Evolutionary conservation across 2,888 invertebrate species (phyloP).

Genomic region (Myopa testacea): DNA sequence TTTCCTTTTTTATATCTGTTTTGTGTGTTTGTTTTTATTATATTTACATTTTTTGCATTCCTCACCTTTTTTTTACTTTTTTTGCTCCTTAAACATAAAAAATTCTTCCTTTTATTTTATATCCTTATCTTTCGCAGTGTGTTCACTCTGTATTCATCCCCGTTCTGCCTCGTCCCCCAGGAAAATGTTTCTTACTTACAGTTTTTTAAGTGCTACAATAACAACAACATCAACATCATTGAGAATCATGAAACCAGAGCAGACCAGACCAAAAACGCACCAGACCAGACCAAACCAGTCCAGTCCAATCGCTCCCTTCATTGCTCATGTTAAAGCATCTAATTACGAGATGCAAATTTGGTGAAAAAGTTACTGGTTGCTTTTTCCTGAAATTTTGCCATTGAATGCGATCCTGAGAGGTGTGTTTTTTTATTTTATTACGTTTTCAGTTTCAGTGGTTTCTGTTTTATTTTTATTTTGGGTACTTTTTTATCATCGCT

Average conservation of each 20-base stretch:
- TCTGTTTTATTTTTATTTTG: conserved; percentile 10
- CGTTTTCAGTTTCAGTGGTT: background rate
- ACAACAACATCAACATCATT: conserved; percentile 11
- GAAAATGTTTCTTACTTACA: conserved; percentile 17
- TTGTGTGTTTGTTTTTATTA: background rate
- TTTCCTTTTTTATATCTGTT: background rate
- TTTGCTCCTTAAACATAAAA: background rate
- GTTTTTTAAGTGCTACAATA: conserved; percentile 14
- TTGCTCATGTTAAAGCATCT: conserved; percentile 45
- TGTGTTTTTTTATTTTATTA: background rate
- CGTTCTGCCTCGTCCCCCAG: background rate
- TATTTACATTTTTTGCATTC: background rate
- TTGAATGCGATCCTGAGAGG: background rate
- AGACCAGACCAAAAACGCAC: background rate
- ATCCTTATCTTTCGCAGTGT: background rate
- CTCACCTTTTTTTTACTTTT: background rate
- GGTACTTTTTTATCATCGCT: background rate
- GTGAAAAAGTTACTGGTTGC: conserved; percentile 43
- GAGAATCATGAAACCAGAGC: background rate
- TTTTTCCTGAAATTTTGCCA: conserved; percentile 34
- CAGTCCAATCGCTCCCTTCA: conserved; percentile 25
- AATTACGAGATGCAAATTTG: conserved; percentile 50
- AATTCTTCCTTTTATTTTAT: background rate
- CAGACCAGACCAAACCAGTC: background rate
- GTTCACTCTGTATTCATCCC: background rate